phyloP scores from a whole-genome alignment of 2,888 invertebrate genomes.

The Reticulitermes lucifugus region DNA sequence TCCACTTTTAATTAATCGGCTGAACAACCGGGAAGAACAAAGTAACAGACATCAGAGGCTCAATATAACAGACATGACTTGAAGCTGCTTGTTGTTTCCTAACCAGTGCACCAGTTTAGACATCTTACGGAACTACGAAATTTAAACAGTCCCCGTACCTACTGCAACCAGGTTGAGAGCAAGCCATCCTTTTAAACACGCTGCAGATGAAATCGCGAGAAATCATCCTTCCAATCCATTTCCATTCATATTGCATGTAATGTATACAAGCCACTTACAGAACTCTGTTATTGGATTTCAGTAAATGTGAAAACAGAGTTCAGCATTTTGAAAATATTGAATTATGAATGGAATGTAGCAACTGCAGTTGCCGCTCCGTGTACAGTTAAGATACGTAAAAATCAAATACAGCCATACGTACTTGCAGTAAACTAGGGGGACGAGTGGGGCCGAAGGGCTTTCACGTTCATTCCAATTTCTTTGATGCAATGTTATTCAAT shows the following conservation, averaged over 20 bases:
- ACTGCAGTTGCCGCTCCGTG: neutral
- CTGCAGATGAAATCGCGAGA: neutral
- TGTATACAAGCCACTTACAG: neutral
- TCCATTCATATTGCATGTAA: neutral
- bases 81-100: too few species aligned
- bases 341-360: neutral
- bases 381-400: neutral
- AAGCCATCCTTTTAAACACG: neutral
- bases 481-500: too few species aligned
- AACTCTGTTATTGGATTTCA: neutral
- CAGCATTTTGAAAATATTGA: slow-evolving; percentile 8
- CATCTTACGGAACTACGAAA: too few species aligned
- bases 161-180: too few species aligned
- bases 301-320: neutral
- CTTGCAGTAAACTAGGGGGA: too few species aligned
- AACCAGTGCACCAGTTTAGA: too few species aligned
- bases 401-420: neutral
- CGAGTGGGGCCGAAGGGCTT: neutral
- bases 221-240: neutral
- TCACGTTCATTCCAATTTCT: neutral
- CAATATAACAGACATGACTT: too few species aligned
- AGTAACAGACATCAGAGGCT: too few species aligned
- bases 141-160: too few species aligned
- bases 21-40: too few species aligned
- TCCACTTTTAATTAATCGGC: too few species aligned